Percentiles rank a stretch among this genome's conserved stretches.
Evolutionary conservation across 2,113 vertebrate species (phyloP).

Genomic region (Chlorodrepanis virens): DNA sequence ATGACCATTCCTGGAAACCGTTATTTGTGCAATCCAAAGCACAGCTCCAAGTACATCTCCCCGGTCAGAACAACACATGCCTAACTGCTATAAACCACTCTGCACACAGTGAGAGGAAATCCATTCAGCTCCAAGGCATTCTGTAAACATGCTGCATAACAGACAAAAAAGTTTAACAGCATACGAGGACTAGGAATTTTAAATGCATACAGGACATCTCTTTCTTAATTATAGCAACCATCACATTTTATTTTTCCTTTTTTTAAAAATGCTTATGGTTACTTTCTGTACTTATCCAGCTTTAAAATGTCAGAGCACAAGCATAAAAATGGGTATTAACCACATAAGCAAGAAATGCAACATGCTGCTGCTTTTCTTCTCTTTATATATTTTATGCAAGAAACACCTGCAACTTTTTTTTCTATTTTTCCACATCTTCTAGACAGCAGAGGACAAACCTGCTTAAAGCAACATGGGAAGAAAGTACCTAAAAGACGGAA

Average conservation of each 20-base stretch:
- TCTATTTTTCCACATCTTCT: background rate
- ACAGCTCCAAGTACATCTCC: background rate
- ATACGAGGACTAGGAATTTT: background rate
- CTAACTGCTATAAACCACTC: background rate
- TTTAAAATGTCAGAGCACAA: background rate
- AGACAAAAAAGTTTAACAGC: background rate
- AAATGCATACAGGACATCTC: background rate
- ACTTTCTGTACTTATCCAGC: background rate
- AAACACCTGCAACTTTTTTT: background rate
- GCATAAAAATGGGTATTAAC: background rate
- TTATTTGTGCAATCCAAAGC: background rate
- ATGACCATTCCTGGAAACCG: conserved; percentile 43
- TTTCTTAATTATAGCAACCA: background rate
- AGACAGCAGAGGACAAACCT: background rate
- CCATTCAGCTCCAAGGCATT: background rate
- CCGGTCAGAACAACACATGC: background rate
- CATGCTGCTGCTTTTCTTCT: background rate
- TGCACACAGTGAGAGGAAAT: background rate
- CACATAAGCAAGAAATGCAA: background rate
- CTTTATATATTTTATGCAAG: background rate
- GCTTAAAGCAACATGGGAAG: background rate
- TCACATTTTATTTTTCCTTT: background rate
- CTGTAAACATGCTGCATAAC: conserved; percentile 19
- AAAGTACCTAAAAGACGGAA: background rate
- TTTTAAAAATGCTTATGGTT: background rate